Evolutionary conservation across 2,888 invertebrate species (phyloP).

Genomic region (Timandra comae): DNA sequence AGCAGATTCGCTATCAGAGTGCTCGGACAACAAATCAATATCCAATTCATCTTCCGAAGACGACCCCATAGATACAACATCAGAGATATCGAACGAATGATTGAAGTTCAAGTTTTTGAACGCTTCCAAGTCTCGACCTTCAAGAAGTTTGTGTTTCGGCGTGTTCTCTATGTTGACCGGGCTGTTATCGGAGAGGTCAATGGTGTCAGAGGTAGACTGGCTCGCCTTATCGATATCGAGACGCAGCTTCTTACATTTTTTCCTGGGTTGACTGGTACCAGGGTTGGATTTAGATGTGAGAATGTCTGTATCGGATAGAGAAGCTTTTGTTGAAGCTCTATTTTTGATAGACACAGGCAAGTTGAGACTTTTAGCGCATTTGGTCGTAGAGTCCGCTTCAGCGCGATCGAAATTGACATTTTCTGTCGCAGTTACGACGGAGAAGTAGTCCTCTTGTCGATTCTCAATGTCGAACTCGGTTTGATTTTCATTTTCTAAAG

Average conservation of each 20-base stretch:
- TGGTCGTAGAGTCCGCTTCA: constrained; percentile 58
- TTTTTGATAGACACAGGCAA: constrained; percentile 43
- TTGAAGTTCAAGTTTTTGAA: constrained; percentile 56
- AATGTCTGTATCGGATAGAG: constrained; percentile 58
- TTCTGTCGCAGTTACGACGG: constrained; percentile 12
- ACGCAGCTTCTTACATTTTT: constrained; percentile 47
- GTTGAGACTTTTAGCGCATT: constrained; percentile 36
- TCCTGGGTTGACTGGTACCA: constrained; percentile 27
- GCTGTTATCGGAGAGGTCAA: constrained; percentile 25
- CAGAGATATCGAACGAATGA: constrained; percentile 53
- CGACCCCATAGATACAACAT: constrained; percentile 41
- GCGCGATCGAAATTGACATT: constrained; percentile 35
- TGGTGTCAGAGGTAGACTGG: constrained; percentile 39
- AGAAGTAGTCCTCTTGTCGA: constrained; percentile 7
- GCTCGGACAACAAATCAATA: constrained; percentile 51
- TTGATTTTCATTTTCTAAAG: constrained; percentile 8
- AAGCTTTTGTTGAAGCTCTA: constrained; percentile 44
- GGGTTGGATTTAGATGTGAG: constrained; percentile 26
- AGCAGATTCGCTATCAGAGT: constrained; percentile 48
- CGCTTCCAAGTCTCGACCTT: constrained; percentile 46
- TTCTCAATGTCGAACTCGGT: not conserved
- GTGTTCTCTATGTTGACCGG: constrained; percentile 51
- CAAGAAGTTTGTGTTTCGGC: constrained; percentile 54
- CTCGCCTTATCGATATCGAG: constrained; percentile 56
- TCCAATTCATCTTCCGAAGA: constrained; percentile 44